Percentiles rank a stretch among this genome's conserved stretches.
Evolutionary conservation across 2,888 invertebrate genomes (phyloP).

Genomic region (Isotomurus palustris): DNA sequence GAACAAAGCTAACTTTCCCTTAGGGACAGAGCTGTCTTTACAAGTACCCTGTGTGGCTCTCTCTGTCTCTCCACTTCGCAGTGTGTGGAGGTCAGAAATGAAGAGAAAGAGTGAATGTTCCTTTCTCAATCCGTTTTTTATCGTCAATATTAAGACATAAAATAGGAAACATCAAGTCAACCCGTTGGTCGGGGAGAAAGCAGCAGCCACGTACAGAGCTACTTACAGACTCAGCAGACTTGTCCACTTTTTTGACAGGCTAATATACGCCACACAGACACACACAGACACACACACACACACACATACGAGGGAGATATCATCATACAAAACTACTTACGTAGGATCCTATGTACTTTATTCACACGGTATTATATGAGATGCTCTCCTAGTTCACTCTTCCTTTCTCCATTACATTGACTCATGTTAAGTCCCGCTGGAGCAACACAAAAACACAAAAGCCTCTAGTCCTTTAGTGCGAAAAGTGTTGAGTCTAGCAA

Average conservation of each 20-base stretch:
- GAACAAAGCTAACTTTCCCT: background rate
- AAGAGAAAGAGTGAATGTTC: background rate
- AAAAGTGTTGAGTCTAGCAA: no score
- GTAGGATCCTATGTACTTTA: no score
- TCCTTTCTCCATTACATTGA: no score
- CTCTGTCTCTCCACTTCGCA: background rate
- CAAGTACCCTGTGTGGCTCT: background rate
- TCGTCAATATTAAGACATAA: constrained; percentile 19
- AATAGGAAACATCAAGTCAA: constrained; percentile 15
- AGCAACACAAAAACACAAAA: no score
- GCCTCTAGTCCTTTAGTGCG: no score
- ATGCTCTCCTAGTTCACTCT: no score
- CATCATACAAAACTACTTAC: no score
- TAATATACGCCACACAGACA: background rate
- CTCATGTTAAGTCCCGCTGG: no score
- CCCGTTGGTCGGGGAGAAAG: background rate
- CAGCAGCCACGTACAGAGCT: background rate
- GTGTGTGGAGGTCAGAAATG: background rate
- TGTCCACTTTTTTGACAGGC: constrained; percentile 1
- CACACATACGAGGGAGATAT: no score
- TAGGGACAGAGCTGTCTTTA: background rate
- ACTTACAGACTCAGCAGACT: no score
- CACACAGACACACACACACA: background rate
- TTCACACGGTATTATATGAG: no score
- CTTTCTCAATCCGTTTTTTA: constrained; percentile 8